phyloP scores from a whole-genome alignment of 2,797 vertebrate genomes.

The Alexandromys oeconomus region DNA sequence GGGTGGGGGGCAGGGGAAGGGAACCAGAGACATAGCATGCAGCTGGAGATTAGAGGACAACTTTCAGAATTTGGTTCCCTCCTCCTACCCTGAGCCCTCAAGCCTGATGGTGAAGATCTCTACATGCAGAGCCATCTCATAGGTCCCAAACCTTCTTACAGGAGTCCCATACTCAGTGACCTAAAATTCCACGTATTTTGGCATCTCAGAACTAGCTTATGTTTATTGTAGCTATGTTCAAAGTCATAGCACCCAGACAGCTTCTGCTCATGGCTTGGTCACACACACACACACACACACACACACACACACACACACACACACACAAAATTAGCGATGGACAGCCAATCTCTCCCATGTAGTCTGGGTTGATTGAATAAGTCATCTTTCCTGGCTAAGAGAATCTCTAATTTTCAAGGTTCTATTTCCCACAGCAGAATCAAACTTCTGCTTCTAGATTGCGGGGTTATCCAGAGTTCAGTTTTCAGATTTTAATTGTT shows the following conservation, averaged over 20 bases:
- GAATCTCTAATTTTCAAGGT: background rate
- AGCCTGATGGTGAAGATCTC: background rate
- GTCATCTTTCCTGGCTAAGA: background rate
- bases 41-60: background rate
- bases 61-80: background rate
- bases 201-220: background rate
- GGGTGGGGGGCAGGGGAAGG: too few relatives aligned
- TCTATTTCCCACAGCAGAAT: background rate
- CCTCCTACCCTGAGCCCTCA: background rate
- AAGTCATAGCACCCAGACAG: background rate
- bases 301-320: too few relatives aligned
- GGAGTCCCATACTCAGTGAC: background rate
- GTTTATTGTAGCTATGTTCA: background rate
- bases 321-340: background rate
- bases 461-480: background rate
- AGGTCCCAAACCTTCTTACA: background rate
- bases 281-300: too few relatives aligned
- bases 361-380: background rate
- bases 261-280: background rate
- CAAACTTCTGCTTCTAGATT: slow-evolving; percentile 4
- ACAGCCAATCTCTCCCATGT: background rate
- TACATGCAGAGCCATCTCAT: background rate
- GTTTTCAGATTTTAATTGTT: slow-evolving; percentile 49
- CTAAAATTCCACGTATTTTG: background rate
- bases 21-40: too few relatives aligned